These are phyloP conservation scores for Heliothis subflexa DNA, from an alignment of 1,140 invertebrate species.

Conservation along the genomic window DNA sequence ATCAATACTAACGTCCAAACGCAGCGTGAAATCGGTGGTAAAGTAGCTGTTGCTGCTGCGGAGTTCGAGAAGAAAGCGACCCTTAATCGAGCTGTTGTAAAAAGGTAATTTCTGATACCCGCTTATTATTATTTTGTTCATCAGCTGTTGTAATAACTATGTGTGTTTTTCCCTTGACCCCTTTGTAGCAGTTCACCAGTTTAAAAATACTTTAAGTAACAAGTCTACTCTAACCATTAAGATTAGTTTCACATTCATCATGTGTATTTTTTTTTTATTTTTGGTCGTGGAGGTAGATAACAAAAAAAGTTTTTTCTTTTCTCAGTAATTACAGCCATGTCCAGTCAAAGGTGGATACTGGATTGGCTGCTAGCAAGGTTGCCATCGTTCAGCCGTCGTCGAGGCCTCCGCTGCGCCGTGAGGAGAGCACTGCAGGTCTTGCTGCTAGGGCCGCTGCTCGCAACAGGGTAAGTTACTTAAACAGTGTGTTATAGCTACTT, in stretches of 20 bases:
- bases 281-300: not conserved
- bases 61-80: constrained; percentile 75
- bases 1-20: constrained; percentile 71
- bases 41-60: constrained; percentile 64
- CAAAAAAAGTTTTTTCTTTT: constrained; percentile 33
- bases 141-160: not conserved
- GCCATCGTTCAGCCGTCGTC: constrained; percentile 60
- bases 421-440: constrained; percentile 76
- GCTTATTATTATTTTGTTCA: not conserved
- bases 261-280: not conserved
- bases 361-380: constrained; percentile 63
- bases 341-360: constrained; percentile 81
- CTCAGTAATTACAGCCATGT: constrained; percentile 82
- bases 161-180: not conserved
- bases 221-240: no score
- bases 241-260: not conserved
- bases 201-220: no score
- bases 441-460: constrained; percentile 68
- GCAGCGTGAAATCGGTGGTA: constrained; percentile 67
- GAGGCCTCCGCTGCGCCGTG: constrained; percentile 71
- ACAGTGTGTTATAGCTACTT: no score
- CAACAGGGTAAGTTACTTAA: constrained; percentile 61
- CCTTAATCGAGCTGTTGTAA: constrained; percentile 46
- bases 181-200: no score
- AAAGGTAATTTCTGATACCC: constrained; percentile 57